Evolutionary conservation across 2,797 vertebrate genomes (phyloP), one percentile per base, ranked within the genome.

Genomic region (Cuculus canorus): DNA sequence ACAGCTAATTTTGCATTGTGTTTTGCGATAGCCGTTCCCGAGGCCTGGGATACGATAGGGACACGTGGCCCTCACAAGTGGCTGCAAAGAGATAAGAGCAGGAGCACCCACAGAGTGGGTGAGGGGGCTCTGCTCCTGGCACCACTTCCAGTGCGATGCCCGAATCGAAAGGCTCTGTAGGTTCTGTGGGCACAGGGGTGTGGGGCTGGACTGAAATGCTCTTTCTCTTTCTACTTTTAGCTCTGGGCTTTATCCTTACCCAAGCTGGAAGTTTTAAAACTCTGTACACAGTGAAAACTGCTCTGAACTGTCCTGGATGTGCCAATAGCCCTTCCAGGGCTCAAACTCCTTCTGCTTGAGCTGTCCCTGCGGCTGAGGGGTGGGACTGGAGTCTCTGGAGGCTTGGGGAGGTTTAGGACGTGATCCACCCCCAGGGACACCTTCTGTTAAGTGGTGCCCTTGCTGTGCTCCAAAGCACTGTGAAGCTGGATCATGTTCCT

Each of bases 121-220:
- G 37, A 57, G 47, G 1, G 23, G 35, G 43, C n/a, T 71, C 33
- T 13, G 11, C 15, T 28, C 28, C 23, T 52, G 1, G 1, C 22
- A 17, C 61, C 59, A 8, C 56, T 69, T 39, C 35, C 3, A 3
- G 4, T 17, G 21, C 57, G 9, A 2, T 15, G 43, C n/a, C 52
- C 2, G 0, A n/a, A 3, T 16, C 23, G 3, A 23, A 52, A 72
- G 15, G 33, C 45, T 60, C 72, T 61, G 18, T 3, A 12, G 19
- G 21, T 66, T 30, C 39, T 41, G 4, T 15, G 14, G 19, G 23
- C 2, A 1, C 17, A 13, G 7, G 21, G 25, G 13, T 15, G 33
- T 11, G 10, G 11, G 48, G 39, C 18, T 54, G 27, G 35, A 43
- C 71, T 57, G n/a, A 68, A 37, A 15, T 70, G 27, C 57, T 24